Conservation (phyloP, 2,113 vertebrate genomes). For the Equus przewalskii region DNA sequence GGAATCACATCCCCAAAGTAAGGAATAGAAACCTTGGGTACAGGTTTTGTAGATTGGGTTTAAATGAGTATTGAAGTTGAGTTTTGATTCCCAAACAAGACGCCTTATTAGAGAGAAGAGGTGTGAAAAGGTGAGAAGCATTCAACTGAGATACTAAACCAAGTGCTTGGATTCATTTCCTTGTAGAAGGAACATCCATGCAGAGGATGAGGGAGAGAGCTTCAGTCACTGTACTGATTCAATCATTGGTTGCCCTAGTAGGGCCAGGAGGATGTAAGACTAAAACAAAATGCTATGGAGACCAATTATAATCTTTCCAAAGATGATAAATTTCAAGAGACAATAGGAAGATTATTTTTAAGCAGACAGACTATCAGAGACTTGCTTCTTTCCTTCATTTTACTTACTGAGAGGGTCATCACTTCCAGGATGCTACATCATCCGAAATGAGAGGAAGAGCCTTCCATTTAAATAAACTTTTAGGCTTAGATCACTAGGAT, state of each 20-base stretch:
- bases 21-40: background rate
- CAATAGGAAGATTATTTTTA: conserved; percentile 17
- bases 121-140: background rate
- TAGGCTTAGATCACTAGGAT: background rate
- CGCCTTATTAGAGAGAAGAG: background rate
- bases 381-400: background rate
- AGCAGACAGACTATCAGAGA: background rate
- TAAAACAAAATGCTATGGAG: background rate
- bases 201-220: background rate
- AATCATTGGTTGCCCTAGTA: background rate
- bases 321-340: conserved; percentile 4
- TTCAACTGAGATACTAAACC: background rate
- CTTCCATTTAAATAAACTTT: background rate
- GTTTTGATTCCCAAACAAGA: conserved; percentile 34
- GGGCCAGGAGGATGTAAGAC: background rate
- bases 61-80: background rate
- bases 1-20: background rate
- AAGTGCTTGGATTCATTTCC: background rate
- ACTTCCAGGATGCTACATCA: background rate
- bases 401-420: background rate
- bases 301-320: background rate
- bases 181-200: background rate
- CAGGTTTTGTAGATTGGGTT: background rate
- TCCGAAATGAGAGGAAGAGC: background rate
- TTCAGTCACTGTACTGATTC: background rate